phyloP scores from a whole-genome alignment of 2,113 vertebrate species.

The Odontesthes bonariensis region DNA sequence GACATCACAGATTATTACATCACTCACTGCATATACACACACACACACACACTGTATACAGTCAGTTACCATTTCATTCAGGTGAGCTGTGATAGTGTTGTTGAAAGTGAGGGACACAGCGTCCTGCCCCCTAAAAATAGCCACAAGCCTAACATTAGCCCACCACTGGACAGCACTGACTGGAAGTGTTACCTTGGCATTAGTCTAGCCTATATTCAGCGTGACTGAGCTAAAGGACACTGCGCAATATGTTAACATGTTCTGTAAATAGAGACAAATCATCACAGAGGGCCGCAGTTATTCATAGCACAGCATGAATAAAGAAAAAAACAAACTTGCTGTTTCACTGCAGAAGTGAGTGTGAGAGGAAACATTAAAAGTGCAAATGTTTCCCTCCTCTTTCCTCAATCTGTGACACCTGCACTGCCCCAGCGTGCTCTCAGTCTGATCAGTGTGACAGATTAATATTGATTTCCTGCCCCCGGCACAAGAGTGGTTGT shows the following conservation, averaged over 20 bases:
- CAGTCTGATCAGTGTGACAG: conserved; percentile 21
- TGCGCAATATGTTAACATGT: background rate
- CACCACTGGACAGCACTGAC: conserved; percentile 6
- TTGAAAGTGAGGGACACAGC: conserved; percentile 33
- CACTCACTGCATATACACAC: conserved; percentile 1
- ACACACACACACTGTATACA: conserved; percentile 12
- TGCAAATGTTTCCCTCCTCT: no score
- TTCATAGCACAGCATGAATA: conserved; percentile 1
- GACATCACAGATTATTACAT: conserved; percentile 45
- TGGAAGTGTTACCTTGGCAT: conserved; percentile 11
- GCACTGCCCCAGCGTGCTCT: background rate
- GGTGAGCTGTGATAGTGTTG: conserved; percentile 27
- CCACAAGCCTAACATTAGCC: conserved; percentile 31
- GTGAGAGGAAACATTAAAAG: background rate
- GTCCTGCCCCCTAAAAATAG: conserved; percentile 54
- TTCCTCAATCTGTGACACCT: background rate
- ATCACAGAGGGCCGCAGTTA: background rate
- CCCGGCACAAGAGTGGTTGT: background rate
- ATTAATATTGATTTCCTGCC: conserved; percentile 43
- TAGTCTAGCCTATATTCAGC: conserved; percentile 7
- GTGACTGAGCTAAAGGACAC: conserved; percentile 10
- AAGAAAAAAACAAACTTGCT: background rate
- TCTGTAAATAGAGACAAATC: background rate
- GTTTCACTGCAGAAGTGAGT: background rate
- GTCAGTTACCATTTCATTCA: conserved; percentile 41